phyloP scores from a whole-genome alignment of 2,113 vertebrate genomes.

The Crotalus helleri region DNA sequence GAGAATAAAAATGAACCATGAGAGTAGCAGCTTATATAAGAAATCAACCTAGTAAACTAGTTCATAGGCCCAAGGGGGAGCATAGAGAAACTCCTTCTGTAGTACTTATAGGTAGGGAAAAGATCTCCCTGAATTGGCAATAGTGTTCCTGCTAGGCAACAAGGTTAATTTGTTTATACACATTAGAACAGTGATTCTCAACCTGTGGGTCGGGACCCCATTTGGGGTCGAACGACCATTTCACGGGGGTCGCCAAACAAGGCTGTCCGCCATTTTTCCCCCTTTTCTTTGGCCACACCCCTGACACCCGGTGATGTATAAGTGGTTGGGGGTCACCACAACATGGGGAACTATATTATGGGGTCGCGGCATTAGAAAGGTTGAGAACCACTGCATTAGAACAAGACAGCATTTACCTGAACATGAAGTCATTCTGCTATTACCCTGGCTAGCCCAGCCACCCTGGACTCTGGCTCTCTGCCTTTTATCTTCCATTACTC shows the following conservation, averaged over 20 bases:
- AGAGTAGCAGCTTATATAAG: neutral
- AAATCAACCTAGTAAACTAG: neutral
- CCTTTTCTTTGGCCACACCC: too few species aligned
- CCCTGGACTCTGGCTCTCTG: constrained; percentile 85
- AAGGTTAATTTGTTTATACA: neutral
- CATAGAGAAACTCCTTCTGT: neutral
- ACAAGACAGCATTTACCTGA: constrained; percentile 58
- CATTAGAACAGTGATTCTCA: neutral
- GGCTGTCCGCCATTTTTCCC: too few species aligned
- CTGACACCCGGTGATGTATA: too few species aligned
- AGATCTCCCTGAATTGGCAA: neutral
- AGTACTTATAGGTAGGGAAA: neutral
- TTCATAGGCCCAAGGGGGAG: neutral
- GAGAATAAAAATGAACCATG: neutral
- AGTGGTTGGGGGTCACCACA: too few species aligned
- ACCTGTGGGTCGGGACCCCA: too few species aligned
- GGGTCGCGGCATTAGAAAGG: too few species aligned
- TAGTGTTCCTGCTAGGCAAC: neutral
- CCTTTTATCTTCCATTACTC: constrained; percentile 82
- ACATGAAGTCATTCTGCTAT: constrained; percentile 47
- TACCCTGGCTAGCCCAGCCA: constrained; percentile 79
- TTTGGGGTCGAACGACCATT: too few species aligned
- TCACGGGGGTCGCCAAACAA: too few species aligned
- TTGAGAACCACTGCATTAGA: neutral
- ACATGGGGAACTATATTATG: too few species aligned